Conservation (phyloP, 2,113 vertebrate genomes). For the Anser cygnoides region DNA sequence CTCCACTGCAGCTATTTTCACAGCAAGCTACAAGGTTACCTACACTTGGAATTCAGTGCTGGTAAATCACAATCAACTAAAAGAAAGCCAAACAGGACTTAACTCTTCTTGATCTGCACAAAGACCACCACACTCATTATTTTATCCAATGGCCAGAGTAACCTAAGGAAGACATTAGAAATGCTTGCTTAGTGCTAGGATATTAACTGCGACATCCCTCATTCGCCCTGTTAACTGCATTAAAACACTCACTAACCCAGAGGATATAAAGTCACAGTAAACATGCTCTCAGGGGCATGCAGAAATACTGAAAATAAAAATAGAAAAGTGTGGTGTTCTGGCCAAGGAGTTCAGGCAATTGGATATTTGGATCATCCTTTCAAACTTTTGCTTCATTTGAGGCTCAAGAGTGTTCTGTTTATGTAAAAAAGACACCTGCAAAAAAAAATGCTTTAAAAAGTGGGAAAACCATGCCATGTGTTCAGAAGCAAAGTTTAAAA, state of each 20-base stretch:
- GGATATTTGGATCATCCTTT: background rate
- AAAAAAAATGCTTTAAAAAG: conserved; percentile 5
- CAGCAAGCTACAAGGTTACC: background rate
- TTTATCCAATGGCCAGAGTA: background rate
- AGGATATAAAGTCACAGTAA: background rate
- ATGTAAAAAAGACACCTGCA: conserved; percentile 27
- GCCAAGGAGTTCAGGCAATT: background rate
- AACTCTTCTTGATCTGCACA: background rate
- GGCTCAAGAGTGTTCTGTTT: background rate
- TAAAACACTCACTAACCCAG: background rate
- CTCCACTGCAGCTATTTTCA: background rate
- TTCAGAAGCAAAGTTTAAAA: conserved; percentile 53
- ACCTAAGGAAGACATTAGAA: background rate
- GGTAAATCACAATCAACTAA: background rate
- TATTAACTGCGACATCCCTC: background rate
- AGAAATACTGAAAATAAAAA: background rate
- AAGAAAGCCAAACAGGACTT: background rate
- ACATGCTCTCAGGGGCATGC: background rate
- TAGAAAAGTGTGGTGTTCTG: background rate
- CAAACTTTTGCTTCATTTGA: background rate
- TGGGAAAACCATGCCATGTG: conserved; percentile 15
- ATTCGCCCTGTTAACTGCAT: background rate
- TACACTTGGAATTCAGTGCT: background rate
- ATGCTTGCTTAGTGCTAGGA: background rate
- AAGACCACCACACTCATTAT: background rate